Conservation (phyloP, 1,140 invertebrate species). For the Sinella curviseta region DNA sequence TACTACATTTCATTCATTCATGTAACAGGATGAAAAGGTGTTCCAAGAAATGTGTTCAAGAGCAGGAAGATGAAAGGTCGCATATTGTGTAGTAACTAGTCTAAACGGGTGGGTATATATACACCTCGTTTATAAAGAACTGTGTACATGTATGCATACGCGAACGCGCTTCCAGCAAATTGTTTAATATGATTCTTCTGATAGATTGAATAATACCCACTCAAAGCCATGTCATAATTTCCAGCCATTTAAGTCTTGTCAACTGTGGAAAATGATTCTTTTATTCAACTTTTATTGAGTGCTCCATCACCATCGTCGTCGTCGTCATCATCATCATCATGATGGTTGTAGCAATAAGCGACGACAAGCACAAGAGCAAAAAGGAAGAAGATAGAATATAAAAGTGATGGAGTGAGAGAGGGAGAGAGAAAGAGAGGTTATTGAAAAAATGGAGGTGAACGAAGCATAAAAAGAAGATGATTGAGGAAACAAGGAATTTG, state of each 20-base stretch:
- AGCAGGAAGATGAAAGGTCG: constrained; percentile 1
- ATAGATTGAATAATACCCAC: constrained; percentile 19
- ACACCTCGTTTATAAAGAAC: not conserved
- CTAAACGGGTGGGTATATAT: not conserved
- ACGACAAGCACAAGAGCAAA: constrained; percentile 1
- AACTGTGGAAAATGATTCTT: constrained; percentile 24
- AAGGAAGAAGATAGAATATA: not conserved
- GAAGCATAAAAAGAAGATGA: constrained; percentile 20
- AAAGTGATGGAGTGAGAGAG: not conserved
- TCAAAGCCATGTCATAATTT: constrained; percentile 26
- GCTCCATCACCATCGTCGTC: not conserved
- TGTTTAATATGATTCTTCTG: constrained; percentile 13
- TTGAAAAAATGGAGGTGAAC: constrained; percentile 15
- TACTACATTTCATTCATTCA: constrained; percentile 24
- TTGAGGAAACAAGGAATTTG: constrained; percentile 26
- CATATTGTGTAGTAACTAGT: not conserved
- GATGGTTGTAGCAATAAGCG: constrained; percentile 6
- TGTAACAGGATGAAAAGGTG: not conserved
- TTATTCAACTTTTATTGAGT: constrained; percentile 18
- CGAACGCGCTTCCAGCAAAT: not conserved
- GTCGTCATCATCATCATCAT: not conserved
- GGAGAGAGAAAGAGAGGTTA: not conserved
- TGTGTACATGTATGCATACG: not conserved
- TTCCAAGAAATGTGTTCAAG: not conserved
- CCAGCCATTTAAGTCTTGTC: constrained; percentile 24